Percentiles rank a stretch among this genome's conserved stretches.
Evolutionary conservation across 2,888 invertebrate genomes (phyloP).

Genomic region (Thymelicus sylvestris): DNA sequence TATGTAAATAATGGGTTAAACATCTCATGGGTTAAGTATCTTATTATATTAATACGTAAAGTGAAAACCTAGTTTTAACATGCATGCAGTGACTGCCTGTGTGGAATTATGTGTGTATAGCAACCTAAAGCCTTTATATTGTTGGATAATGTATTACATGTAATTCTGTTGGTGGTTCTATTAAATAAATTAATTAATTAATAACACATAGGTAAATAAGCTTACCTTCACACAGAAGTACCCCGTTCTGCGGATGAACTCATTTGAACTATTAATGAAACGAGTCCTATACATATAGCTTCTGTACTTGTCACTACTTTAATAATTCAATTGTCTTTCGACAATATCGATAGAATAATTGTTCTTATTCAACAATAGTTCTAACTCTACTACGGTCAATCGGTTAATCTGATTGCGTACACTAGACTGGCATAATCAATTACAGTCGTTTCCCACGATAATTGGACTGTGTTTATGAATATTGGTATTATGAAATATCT

Average conservation of each 20-base stretch:
- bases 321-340: constrained; percentile 8
- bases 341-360: constrained; percentile 13
- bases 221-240: constrained; percentile 1
- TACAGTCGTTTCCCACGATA: neutral
- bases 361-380: constrained; percentile 13
- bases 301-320: neutral
- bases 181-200: no score
- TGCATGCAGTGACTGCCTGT: no score
- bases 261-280: neutral
- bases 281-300: neutral
- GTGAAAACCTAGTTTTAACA: no score
- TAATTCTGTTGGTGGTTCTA: no score
- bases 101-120: no score
- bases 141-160: no score
- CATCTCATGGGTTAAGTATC: no score
- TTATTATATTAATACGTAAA: no score
- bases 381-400: neutral
- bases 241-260: neutral
- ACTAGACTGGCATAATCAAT: neutral
- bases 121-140: no score
- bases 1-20: no score
- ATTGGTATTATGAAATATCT: constrained; percentile 20
- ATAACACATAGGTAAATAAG: neutral
- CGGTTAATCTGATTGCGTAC: neutral
- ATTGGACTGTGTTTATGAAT: constrained; percentile 11